phyloP scores from a whole-genome alignment of 2,888 invertebrate genomes.

The Tubulanus polymorphus region DNA sequence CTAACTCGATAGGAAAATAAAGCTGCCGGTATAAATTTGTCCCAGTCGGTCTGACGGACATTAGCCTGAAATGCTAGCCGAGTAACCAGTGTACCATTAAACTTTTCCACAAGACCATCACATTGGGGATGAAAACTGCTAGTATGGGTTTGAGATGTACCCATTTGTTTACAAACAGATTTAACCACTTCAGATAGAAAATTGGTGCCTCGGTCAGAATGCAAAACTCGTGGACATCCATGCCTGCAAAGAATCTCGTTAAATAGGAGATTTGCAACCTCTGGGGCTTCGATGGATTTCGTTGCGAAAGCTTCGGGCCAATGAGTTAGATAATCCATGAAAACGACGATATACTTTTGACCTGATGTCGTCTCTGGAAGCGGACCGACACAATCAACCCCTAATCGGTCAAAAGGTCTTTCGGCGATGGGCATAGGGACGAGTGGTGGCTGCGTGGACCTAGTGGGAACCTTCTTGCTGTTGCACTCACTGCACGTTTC shows the following conservation, averaged over 20 bases:
- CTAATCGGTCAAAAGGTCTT: background rate
- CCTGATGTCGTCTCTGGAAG: background rate
- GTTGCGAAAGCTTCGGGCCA: slow-evolving; percentile 26
- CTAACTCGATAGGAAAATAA: background rate
- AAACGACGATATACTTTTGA: slow-evolving; percentile 18
- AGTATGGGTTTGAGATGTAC: background rate
- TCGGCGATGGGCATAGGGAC: background rate
- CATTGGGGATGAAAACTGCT: background rate
- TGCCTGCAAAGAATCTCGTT: background rate
- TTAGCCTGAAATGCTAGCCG: background rate
- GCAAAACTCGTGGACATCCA: background rate
- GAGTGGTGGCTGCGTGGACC: background rate
- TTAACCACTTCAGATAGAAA: background rate
- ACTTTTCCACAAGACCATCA: background rate
- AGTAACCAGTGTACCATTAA: background rate
- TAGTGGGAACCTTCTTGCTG: background rate
- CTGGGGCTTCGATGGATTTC: slow-evolving; percentile 20
- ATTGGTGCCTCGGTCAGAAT: background rate
- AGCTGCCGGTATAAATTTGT: background rate
- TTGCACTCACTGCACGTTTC: background rate
- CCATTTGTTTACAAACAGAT: background rate
- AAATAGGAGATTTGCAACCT: slow-evolving; percentile 7
- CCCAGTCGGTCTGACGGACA: background rate
- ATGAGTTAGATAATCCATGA: slow-evolving; percentile 17
- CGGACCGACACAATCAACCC: background rate